phyloP scores from a whole-genome alignment of 1,140 invertebrate genomes.

The Notospermus geniculatus region DNA sequence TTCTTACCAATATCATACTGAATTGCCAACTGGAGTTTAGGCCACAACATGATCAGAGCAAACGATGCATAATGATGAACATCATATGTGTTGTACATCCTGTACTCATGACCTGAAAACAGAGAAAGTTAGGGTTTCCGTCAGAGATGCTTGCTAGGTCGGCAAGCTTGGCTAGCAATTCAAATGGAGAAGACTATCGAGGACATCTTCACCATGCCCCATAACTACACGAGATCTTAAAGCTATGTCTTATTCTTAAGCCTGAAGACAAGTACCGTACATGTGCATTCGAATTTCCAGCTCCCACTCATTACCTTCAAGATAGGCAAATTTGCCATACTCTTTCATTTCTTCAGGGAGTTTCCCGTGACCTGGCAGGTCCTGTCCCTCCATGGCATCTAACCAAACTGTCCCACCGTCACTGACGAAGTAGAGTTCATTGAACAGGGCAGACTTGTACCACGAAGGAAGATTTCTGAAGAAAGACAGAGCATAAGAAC shows the following conservation, averaged over 20 bases:
- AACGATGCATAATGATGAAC: slow-evolving; percentile 95
- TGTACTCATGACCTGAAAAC: slow-evolving; percentile 77
- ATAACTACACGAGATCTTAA: no score
- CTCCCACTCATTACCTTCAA: no score
- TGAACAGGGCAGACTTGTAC: slow-evolving; percentile 94
- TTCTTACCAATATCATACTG: slow-evolving; percentile 77
- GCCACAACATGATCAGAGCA: slow-evolving; percentile 83
- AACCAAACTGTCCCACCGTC: slow-evolving; percentile 93
- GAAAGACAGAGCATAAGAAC: slow-evolving; percentile 22
- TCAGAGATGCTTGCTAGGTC: no score
- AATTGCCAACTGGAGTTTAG: slow-evolving; percentile 79
- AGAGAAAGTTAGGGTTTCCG: no score
- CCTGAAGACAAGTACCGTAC: no score
- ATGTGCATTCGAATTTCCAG: no score
- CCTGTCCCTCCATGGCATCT: slow-evolving; percentile 40
- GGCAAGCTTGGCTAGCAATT: no score
- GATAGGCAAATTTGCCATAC: slow-evolving; percentile 58
- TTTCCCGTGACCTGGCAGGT: slow-evolving; percentile 25
- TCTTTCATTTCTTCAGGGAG: slow-evolving; percentile 45
- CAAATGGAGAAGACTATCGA: slow-evolving; percentile 1
- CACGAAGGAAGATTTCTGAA: slow-evolving; percentile 77
- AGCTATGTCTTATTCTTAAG: no score
- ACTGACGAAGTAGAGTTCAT: slow-evolving; percentile 87
- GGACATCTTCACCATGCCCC: background rate
- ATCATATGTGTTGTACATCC: slow-evolving; percentile 96